Base-by-base conservation (phyloP, 2,888 invertebrate genomes). In the Melanophora roralis region DNA sequence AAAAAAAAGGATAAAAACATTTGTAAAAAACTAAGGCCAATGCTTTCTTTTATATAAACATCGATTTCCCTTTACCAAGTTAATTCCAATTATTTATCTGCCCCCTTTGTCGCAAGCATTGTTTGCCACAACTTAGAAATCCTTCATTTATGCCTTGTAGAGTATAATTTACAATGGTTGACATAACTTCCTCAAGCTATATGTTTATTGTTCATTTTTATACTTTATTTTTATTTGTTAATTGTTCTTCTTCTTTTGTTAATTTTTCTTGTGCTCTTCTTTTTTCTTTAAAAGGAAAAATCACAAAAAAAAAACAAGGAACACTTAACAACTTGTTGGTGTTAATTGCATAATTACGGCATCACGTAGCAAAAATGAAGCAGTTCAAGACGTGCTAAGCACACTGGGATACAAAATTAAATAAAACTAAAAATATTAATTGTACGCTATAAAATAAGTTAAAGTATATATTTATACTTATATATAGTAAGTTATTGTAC, bases 281-380 rank as follows among this genome's bases (percentile, higher is more conserved):
- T 51, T 51, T n/a, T 64, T 71, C 51, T 71, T 65, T 59, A 77
- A 65, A 49, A 76, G 47, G 23, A 57, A 62, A 68, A 71, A 34
- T 0, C 1, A 38, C 6, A 27, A 27, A 19, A 14, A 38, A 40
- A 34, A 72, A 49, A 21, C 23, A 34, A n/a, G 14, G 1, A 62
- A 45, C 9, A 55, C 19, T 19, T 45, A 64, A 45, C 45, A 73
- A 64, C 27, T 73, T 73, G 73, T 64, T 68, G 27, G 73, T 68
- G 78, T 78, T 69, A 73, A 78, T 73, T 78, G 73, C 40, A 51
- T 78, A 68, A 68, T 78, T 73, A 73, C 51, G 49, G 68, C 49
- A 62, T 68, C 73, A 64, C 57, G 55, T 67, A 73, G 45, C 49
- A 67, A 59, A 34, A 64, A 60, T 55, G 12, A 40, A 21, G 47